Base-by-base conservation (phyloP, 1,140 invertebrate species). In the Ips nitidus region DNA sequence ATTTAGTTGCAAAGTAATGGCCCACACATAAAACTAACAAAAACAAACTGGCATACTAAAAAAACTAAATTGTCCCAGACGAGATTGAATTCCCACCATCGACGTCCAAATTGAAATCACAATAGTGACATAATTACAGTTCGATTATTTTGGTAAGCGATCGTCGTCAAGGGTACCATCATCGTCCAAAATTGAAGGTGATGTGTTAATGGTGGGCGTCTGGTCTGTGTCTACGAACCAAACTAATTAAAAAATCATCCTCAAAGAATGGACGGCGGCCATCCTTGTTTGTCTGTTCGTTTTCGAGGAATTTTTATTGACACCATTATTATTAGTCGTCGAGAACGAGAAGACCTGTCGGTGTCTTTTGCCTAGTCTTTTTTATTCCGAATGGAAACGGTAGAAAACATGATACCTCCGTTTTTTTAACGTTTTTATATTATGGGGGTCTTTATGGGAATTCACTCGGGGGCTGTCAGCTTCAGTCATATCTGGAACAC, bases 251-350 rank as follows among this genome's bases (percentile, higher is more conserved):
- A 62, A 62, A 50, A 62, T 62, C 60, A 40, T 38, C 45, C 47
- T 50, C 36, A 50, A 45, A 43, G 37, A 62, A 22, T 40, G 38
- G n/a, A 55, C 52, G 52, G 52, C 8, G 52, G 37, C 36, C 8
- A 37, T 36, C 52, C n/a, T 55, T 55, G 37, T 55, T 62, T 62
- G 47, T 62, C 43, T 52, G 37, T 42, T 62, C 38, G 5, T 62
- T n/a, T 52, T 62, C 60, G 45, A 62, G 45, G 60, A 62, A 62
- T 62, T 62, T 62, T 62, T 62, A 62, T 62, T 62, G 45, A 52
- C 45, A 62, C 60, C 45, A 62, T 62, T 62, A 62, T 62, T 50
- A 62, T 62, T 52, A 22, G n/a, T 52, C 43, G 2, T 36, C 3
- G 37, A 52, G 7, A 62, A 61, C 41, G 43, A 61, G 7, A 5